phyloP scores from a whole-genome alignment of 2,113 vertebrate species.

The Colinus virginianus region DNA sequence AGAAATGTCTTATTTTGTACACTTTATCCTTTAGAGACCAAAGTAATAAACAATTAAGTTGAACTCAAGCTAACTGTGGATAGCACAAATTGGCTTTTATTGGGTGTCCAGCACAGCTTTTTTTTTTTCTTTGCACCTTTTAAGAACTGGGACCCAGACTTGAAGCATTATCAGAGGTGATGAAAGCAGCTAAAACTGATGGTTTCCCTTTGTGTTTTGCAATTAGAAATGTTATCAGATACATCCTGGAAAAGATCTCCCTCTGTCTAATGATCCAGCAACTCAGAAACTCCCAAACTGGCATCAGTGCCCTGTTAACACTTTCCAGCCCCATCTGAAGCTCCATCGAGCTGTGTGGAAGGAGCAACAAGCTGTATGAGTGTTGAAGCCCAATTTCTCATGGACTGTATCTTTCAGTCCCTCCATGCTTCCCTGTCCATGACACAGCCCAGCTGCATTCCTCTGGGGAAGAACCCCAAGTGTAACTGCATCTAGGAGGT shows the following conservation, averaged over 20 bases:
- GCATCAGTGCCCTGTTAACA: not conserved
- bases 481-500: not conserved
- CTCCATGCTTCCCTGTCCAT: accelerated
- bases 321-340: not conserved
- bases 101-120: not conserved
- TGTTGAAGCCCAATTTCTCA: not conserved
- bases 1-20: constrained; percentile 14
- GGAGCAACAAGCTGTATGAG: not conserved
- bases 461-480: not conserved
- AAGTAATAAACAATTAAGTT: constrained; percentile 62
- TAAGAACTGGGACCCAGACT: not conserved
- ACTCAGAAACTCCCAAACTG: not conserved
- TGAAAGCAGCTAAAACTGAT: not conserved
- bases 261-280: accelerated
- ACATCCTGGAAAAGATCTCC: not conserved
- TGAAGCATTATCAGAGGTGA: not conserved
- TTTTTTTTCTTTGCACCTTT: not conserved
- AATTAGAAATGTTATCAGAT: not conserved
- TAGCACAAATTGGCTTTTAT: constrained; percentile 31
- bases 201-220: not conserved
- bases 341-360: not conserved
- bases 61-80: constrained; percentile 42
- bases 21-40: constrained; percentile 51
- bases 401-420: not conserved
- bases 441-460: not conserved